Evolutionary conservation across 2,888 invertebrate genomes (phyloP).

Genomic region (Timandra comae): DNA sequence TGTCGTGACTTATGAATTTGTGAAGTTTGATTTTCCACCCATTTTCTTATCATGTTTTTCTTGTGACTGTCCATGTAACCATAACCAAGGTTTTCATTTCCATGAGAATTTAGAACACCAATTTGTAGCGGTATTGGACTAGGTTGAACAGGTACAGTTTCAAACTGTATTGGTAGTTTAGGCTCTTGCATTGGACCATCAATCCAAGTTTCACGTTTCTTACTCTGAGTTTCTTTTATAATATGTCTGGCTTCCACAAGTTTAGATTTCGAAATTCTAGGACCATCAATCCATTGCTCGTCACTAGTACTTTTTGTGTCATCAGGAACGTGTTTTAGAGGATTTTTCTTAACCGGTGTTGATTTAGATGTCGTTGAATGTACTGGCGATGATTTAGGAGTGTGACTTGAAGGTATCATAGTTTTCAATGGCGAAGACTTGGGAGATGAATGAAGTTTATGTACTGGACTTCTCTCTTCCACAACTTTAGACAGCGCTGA

Average conservation of each 20-base stretch:
- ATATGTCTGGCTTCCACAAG: constrained; percentile 88
- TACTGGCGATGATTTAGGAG: constrained; percentile 75
- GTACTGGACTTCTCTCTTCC: constrained; percentile 78
- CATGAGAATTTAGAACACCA: constrained; percentile 60
- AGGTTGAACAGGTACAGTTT: constrained; percentile 79
- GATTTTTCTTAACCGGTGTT: constrained; percentile 67
- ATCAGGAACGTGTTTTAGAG: constrained; percentile 59
- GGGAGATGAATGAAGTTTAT: constrained; percentile 77
- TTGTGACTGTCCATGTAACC: constrained; percentile 96
- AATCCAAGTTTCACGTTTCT: constrained; percentile 95
- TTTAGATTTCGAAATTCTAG: constrained; percentile 89
- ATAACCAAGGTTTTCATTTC: constrained; percentile 79
- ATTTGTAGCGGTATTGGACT: constrained; percentile 58
- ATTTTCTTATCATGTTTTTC: constrained; percentile 93
- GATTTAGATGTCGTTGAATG: constrained; percentile 69
- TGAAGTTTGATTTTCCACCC: constrained; percentile 93
- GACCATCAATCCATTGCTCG: constrained; percentile 98
- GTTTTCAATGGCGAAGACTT: constrained; percentile 76
- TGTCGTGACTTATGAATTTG: constrained; percentile 85
- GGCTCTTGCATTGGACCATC: constrained; percentile 91
- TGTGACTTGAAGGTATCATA: constrained; percentile 46
- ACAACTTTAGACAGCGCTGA: constrained; percentile 70
- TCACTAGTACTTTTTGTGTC: constrained; percentile 79
- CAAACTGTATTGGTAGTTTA: constrained; percentile 64
- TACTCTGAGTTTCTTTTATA: constrained; percentile 85